Conservation (phyloP, 2,797 vertebrate genomes). For the Mormyrops boulengeri region DNA sequence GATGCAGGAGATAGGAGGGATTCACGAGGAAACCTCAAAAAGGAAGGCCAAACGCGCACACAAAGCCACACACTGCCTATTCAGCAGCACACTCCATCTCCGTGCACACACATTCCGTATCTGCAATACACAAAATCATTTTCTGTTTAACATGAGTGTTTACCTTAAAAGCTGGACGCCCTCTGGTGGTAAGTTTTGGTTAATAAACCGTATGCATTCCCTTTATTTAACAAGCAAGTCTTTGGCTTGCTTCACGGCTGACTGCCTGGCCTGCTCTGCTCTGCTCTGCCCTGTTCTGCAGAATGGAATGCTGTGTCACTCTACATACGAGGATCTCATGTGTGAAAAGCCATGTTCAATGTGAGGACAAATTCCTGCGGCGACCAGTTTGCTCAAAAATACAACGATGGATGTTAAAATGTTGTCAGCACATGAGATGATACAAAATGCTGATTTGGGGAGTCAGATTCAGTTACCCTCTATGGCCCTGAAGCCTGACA, state of each 20-base stretch:
- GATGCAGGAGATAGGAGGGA: not conserved
- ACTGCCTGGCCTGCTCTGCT: not conserved
- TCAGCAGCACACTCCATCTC: not conserved
- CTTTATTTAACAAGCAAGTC: not conserved
- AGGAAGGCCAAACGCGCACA: not conserved
- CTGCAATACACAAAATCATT: not conserved
- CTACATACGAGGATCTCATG: not conserved
- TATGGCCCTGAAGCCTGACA: not conserved
- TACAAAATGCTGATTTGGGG: not conserved
- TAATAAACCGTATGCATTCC: not conserved
- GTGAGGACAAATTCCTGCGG: not conserved
- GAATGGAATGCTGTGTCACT: not conserved
- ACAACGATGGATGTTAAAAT: not conserved
- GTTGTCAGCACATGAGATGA: not conserved
- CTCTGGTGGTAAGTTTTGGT: not conserved
- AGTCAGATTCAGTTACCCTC: not conserved
- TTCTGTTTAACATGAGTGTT: not conserved
- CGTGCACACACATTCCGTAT: not conserved
- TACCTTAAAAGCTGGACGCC: not conserved
- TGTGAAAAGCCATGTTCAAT: not conserved
- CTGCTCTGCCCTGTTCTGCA: not conserved
- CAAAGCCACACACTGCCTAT: slow-evolving; percentile 11
- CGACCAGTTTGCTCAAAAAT: not conserved
- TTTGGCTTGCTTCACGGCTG: not conserved
- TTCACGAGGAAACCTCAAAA: not conserved